phyloP scores from a whole-genome alignment of 2,113 vertebrate genomes.

The Enhydra lutris region DNA sequence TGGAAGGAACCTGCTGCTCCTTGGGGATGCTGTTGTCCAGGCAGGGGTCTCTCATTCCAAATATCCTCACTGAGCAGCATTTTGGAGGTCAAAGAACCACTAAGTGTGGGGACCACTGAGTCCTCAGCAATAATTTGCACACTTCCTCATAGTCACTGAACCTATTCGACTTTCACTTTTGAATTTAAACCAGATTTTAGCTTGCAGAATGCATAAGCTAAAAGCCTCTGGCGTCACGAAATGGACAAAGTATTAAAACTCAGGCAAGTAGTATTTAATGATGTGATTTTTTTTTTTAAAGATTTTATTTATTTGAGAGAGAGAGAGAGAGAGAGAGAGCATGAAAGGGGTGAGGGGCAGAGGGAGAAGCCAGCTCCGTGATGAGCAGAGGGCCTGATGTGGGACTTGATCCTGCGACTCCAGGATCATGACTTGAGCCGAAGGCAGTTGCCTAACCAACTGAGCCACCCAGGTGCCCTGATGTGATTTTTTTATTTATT shows the following conservation, averaged over 20 bases:
- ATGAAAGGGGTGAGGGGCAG: too few relatives aligned
- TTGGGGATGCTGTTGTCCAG: neutral
- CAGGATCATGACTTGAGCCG: too few relatives aligned
- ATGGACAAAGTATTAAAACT: neutral
- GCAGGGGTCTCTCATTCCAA: neutral
- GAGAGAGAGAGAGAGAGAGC: too few relatives aligned
- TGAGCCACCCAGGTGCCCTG: neutral
- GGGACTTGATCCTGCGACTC: too few relatives aligned
- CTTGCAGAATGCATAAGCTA: neutral
- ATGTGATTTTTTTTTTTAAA: neutral
- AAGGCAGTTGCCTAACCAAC: too few relatives aligned
- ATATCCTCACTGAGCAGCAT: neutral
- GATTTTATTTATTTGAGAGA: too few relatives aligned
- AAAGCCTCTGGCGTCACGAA: neutral
- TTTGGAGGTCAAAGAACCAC: neutral
- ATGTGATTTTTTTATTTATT: neutral
- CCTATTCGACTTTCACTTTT: neutral
- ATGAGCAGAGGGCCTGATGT: too few relatives aligned
- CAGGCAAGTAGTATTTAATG: neutral
- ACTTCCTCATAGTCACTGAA: neutral
- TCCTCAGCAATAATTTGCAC: neutral
- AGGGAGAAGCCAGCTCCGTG: too few relatives aligned
- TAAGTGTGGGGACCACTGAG: neutral
- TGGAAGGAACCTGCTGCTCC: neutral
- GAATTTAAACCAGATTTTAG: neutral